phyloP scores from a whole-genome alignment of 2,888 invertebrate species.

The Gryllus longicercus region DNA sequence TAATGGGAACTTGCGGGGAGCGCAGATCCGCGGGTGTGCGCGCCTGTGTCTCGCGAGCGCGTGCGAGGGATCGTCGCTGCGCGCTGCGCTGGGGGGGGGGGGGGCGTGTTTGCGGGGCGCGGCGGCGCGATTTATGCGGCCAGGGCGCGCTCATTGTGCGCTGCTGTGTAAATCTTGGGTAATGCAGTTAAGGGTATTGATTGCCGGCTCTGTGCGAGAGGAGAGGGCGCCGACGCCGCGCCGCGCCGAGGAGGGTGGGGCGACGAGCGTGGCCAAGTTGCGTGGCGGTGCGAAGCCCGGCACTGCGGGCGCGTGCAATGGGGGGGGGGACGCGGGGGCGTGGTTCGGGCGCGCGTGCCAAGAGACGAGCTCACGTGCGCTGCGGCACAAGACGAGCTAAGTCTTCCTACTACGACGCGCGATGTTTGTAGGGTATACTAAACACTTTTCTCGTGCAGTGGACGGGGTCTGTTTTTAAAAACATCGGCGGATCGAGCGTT shows the following conservation, averaged over 20 bases:
- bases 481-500: no score
- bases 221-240: not conserved
- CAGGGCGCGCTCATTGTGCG: conserved; percentile 8
- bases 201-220: not conserved
- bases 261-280: not conserved
- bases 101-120: not conserved
- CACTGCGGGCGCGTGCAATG: not conserved
- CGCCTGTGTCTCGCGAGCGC: not conserved
- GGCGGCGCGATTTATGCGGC: conserved; percentile 4
- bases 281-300: not conserved
- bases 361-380: no score
- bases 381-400: no score
- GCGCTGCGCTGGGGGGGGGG: not conserved
- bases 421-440: no score
- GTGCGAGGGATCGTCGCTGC: not conserved
- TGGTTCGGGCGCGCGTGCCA: no score
- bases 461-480: no score
- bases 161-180: not conserved
- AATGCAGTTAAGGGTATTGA: conserved; percentile 2
- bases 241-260: not conserved
- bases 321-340: not conserved
- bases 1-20: not conserved
- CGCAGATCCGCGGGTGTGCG: not conserved
- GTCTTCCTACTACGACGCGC: no score
- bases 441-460: no score